Base-by-base conservation (phyloP, 2,888 invertebrate genomes). In the Cryptosula pallasiana region DNA sequence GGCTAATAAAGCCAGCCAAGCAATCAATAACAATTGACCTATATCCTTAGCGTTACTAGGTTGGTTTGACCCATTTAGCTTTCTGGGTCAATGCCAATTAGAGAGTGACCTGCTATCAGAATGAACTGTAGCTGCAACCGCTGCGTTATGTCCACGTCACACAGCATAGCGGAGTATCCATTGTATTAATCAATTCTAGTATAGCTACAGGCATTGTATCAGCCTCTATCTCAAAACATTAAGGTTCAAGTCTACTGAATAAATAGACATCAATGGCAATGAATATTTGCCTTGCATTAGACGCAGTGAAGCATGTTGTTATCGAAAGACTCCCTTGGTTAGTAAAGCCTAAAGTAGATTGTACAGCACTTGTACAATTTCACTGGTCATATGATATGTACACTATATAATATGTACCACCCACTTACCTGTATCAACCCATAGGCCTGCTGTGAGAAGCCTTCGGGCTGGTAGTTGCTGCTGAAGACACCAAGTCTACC, bases 21-120 rank as follows among this genome's bases (percentile, higher is more conserved):
- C 63, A 32, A 63, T 63, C 63, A 63, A 63, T 63, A 63, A 27
- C 27, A 25, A 63, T 63, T 63, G 63, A 63, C 63, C 63, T 63
- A 63, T 20, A 25, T 32, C 13, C 9, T 63, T 63, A n/a, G 63
- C 13, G 63, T 63, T 25, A 63, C 32, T 63, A 63, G 63, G 63
- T 63, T 32, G 27, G 2, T 27, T 9, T 32, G 63, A 9, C 63
- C 63, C 27, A 63, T 2, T 25, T 29, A 34, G 16, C n/a, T 32
- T 25, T 63, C 20, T 63, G 32, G 63, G 63, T 63, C 63, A 63
- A 5, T 29, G 27, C 25, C 32, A 63, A 63, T 63, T 63, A 63
- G 20, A 27, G 63, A 63, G 27, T 63, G 63, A 45, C 45, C 45
- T 45, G 45, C 20, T 45, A 45, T 45, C 45, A 20, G 45, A 45